Evolutionary conservation across 1,140 invertebrate genomes (phyloP), one percentile per base, ranked within the genome.

Genomic region (Stratiolaelaps scimitus): DNA sequence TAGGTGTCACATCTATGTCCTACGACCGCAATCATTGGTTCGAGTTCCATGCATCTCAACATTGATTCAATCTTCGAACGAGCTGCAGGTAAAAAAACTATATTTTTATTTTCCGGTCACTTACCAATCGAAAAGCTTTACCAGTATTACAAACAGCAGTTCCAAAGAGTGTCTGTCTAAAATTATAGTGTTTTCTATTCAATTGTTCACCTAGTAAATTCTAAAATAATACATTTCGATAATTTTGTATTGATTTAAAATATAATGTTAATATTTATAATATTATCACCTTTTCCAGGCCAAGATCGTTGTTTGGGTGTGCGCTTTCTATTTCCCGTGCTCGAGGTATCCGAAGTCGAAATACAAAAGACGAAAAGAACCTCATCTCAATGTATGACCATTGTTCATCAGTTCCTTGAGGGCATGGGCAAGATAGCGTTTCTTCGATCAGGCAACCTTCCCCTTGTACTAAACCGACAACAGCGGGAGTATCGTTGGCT

Each of bases 381-480:
- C 19, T 73, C 75, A 23, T 67, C 73, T 46, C 26, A 44, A 47
- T 71, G 72, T 30, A 72, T 78, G 40, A 65, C 71, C 72, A 48
- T 69, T 77, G 76, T 77, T 7, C 68, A 77, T 34, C 64, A 66
- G 7, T 69, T 78, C 65, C 67, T 80, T 30, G 76, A 78, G 64
- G 69, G 71, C 66, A 80, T 80, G 78, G 77, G 77, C 1, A 78
- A 78, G 69, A 77, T 76, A 15, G 69, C 78, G 64, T 80, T 78
- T 68, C 78, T 80, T 66, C 69, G 78, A 68, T 76, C 76, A 64
- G 78, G 78, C 28, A 70, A 67, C 29, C 73, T 77, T 66, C 78
- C 78, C n/a, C 69, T 78, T 6, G 75, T 80, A 48, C 69, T 80
- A 6, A 73, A 71, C 40, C 74, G 78, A 67, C 73, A 78, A 67